Percentiles rank a stretch among this genome's conserved stretches.
Conservation (phyloP, 1,140 invertebrate species). For the Palaemon carinicauda region DNA sequence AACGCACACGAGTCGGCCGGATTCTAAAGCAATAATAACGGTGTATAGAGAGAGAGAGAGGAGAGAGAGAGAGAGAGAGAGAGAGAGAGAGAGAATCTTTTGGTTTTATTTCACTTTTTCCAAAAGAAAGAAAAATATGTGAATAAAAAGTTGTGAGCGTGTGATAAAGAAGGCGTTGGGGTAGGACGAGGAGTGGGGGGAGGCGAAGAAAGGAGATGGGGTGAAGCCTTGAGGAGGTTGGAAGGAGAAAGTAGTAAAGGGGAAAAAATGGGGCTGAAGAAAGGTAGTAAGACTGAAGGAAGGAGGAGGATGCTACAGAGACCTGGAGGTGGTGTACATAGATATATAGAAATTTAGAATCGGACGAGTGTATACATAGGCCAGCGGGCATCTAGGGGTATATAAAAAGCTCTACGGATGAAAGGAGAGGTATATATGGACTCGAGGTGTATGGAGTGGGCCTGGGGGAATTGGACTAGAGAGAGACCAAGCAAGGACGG, state of each 20-base stretch:
- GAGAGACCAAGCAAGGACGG: too few relatives aligned
- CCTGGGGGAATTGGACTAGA: too few relatives aligned
- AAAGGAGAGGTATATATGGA: too few relatives aligned
- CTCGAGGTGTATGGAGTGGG: too few relatives aligned
- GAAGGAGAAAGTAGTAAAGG: not conserved
- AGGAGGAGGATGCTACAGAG: not conserved
- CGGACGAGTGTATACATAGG: too few relatives aligned
- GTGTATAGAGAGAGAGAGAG: not conserved
- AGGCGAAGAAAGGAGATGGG: not conserved
- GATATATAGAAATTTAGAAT: too few relatives aligned
- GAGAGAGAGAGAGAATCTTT: not conserved
- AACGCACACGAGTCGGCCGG: not conserved
- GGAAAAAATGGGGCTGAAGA: not conserved
- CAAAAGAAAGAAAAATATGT: not conserved
- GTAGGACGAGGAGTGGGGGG: not conserved
- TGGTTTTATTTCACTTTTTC: too few relatives aligned
- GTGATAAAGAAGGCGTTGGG: not conserved
- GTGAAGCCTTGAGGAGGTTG: not conserved
- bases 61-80: not conserved
- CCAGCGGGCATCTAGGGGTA: too few relatives aligned
- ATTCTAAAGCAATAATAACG: too few relatives aligned
- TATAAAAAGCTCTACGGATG: too few relatives aligned
- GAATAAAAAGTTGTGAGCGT: not conserved
- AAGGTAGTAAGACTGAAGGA: not conserved
- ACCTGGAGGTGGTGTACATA: not conserved